Percentiles rank a stretch among this genome's conserved stretches.
These are phyloP conservation scores for Chelonus insularis DNA, from an alignment of 1,140 invertebrate species.

Conservation along the genomic window DNA sequence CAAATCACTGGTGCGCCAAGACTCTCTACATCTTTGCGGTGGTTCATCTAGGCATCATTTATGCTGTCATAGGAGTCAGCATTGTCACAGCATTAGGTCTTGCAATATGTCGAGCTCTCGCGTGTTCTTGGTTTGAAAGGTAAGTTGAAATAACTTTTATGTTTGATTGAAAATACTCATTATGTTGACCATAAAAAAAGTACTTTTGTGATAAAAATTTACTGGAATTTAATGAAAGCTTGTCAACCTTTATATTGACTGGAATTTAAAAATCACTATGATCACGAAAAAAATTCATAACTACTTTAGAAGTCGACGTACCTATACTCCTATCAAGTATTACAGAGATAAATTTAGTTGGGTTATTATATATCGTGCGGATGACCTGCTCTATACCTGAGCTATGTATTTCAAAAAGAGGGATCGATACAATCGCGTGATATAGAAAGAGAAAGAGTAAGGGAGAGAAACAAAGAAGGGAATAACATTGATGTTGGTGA, in stretches of 20 bases:
- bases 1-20: constrained; percentile 75
- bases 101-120: constrained; percentile 68
- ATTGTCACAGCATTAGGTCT: constrained; percentile 65
- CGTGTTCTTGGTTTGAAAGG: constrained; percentile 68
- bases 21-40: constrained; percentile 78
- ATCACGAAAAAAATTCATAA: constrained; percentile 12
- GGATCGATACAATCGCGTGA: constrained; percentile 24
- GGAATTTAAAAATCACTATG: background rate
- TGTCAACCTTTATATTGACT: background rate
- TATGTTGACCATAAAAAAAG: no score
- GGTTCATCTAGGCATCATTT: constrained; percentile 71
- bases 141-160: no score
- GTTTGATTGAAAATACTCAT: no score
- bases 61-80: constrained; percentile 64
- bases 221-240: background rate
- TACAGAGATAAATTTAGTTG: background rate
- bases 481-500: background rate
- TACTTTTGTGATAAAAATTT: no score
- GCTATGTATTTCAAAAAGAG: background rate
- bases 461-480: background rate
- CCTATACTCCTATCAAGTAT: background rate
- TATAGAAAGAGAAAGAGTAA: background rate
- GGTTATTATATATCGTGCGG: background rate
- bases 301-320: constrained; percentile 10
- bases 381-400: background rate